A percentile compares a stretch with the other conserved stretches of the same genome.
Evolutionary conservation across 1,140 invertebrate genomes (phyloP).

Genomic region (Halesus radiatus): DNA sequence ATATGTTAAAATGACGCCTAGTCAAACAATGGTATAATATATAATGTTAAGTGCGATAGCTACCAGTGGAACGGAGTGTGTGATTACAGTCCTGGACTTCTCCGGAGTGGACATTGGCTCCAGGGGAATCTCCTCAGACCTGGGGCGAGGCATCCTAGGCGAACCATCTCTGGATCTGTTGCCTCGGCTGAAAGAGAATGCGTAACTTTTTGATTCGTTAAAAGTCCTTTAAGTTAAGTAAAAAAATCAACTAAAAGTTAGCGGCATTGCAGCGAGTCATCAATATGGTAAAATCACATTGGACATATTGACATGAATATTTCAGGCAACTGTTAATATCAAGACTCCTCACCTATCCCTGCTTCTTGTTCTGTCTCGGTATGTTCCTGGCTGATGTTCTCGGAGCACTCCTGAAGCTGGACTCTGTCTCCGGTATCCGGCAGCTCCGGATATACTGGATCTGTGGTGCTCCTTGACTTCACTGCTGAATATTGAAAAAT

Average conservation of each 20-base stretch:
- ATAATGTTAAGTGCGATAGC: not conserved
- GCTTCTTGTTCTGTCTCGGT: conserved; percentile 64
- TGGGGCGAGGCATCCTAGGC: conserved; percentile 79
- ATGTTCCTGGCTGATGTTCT: conserved; percentile 60
- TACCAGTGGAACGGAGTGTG: conserved; percentile 56
- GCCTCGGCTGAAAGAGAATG: conserved; percentile 61
- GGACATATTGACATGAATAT: no score
- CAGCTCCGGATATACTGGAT: conserved; percentile 6
- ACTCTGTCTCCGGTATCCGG: conserved; percentile 50
- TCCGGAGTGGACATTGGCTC: conserved; percentile 71
- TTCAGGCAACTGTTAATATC: no score
- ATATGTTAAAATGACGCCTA: no score
- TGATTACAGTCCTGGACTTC: conserved; percentile 61
- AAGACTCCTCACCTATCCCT: conserved; percentile 62
- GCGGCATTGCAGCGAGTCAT: no score
- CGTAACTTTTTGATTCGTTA: not conserved
- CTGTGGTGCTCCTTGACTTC: conserved; percentile 41
- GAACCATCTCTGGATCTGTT: conserved; percentile 79
- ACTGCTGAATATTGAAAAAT: not conserved
- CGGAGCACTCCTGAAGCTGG: conserved; percentile 62
- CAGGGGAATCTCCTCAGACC: conserved; percentile 87
- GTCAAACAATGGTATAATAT: no score
- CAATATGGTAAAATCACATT: no score
- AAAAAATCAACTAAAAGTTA: no score
- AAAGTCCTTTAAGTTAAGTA: no score